These are phyloP conservation scores for Dicycla oo DNA, from an alignment of 2,888 invertebrate species.

Conservation along the genomic window DNA sequence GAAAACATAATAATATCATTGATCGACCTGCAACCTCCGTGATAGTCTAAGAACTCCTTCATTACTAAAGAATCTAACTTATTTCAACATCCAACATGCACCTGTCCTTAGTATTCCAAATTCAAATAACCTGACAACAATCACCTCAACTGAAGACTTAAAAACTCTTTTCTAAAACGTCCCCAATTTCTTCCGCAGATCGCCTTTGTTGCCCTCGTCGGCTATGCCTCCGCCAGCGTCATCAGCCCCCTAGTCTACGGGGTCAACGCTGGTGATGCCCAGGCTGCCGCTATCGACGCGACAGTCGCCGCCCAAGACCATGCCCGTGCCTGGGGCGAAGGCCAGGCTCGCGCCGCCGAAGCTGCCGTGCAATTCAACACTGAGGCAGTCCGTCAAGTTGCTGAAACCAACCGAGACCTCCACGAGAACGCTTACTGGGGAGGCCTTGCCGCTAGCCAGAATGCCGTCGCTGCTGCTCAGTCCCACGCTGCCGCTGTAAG, in stretches of 20 bases:
- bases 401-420: constrained; percentile 82
- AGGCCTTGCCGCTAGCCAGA: constrained; percentile 83
- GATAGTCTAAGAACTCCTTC: background rate
- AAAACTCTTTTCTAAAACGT: background rate
- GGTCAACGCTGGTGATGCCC: constrained; percentile 84
- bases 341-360: constrained; percentile 83
- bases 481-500: constrained; percentile 83
- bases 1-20: background rate
- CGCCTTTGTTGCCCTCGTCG: constrained; percentile 87
- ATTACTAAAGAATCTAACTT: background rate
- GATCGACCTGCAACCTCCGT: background rate
- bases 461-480: constrained; percentile 85
- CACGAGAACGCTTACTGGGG: constrained; percentile 88
- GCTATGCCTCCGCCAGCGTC: constrained; percentile 86
- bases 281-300: constrained; percentile 86
- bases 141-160: background rate
- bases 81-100: background rate
- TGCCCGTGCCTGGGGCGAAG: constrained; percentile 80
- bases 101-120: too few species aligned
- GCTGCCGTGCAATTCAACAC: constrained; percentile 83
- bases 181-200: constrained; percentile 73
- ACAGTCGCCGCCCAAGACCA: constrained; percentile 82
- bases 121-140: background rate
- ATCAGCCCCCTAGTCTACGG: constrained; percentile 80
- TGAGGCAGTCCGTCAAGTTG: constrained; percentile 79